These are phyloP conservation scores for Centrocercus urophasianus DNA, from an alignment of 2,113 vertebrate genomes.

Conservation along the genomic window DNA sequence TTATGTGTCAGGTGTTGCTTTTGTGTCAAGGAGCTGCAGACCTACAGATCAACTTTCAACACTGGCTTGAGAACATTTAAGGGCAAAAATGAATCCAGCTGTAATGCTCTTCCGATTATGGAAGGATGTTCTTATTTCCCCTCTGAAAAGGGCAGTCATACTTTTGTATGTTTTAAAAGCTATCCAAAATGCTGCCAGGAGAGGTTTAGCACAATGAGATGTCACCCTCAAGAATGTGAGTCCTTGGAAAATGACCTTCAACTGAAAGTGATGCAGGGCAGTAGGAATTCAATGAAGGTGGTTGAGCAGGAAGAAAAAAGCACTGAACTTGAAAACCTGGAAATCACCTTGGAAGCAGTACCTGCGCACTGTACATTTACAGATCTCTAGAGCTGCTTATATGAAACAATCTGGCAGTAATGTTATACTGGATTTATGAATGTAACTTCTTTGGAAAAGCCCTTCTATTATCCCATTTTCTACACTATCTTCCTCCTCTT, in stretches of 20 bases:
- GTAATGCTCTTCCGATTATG: background rate
- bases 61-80: constrained; percentile 10
- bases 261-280: background rate
- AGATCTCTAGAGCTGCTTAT: background rate
- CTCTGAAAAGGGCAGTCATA: constrained; percentile 10
- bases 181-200: constrained; percentile 35
- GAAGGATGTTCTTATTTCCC: background rate
- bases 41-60: constrained; percentile 21
- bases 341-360: constrained; percentile 71
- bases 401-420: background rate
- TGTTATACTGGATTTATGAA: background rate
- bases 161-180: constrained; percentile 47
- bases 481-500: background rate
- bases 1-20: constrained; percentile 53
- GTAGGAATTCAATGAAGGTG: constrained; percentile 53
- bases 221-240: background rate
- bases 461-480: background rate
- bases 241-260: background rate
- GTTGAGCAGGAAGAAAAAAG: constrained; percentile 43
- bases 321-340: constrained; percentile 57
- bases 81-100: background rate
- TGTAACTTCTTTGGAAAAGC: background rate
- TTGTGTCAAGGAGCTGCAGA: background rate
- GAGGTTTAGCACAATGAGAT: background rate
- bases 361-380: constrained; percentile 59